A percentile compares a stretch with the other conserved stretches of the same genome.
These are phyloP conservation scores for Mustela lutreola DNA, from an alignment of 2,113 vertebrate species.

Conservation along the genomic window DNA sequence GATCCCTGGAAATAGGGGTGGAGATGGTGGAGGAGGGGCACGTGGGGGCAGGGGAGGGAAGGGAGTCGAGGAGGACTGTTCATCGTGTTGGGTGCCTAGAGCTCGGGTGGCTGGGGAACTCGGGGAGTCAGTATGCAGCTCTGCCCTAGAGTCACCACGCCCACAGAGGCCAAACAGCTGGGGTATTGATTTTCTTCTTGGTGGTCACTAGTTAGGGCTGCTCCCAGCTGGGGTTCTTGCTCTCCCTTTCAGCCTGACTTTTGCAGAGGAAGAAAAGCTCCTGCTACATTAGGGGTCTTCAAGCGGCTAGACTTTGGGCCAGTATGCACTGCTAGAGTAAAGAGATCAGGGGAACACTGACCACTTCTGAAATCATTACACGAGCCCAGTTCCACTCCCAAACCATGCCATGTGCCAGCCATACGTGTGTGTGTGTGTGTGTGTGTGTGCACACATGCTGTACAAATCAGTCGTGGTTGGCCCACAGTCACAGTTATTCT, in stretches of 20 bases:
- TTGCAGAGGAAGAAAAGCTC: not conserved
- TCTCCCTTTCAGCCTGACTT: not conserved
- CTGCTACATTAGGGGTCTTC: not conserved
- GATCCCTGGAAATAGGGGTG: not conserved
- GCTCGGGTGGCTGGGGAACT: not conserved
- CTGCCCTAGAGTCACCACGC: not conserved
- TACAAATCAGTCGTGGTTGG: not conserved
- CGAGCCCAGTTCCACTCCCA: not conserved
- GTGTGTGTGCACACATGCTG: not conserved
- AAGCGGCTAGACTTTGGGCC: not conserved
- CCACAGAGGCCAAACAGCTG: too few relatives aligned
- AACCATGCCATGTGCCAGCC: not conserved
- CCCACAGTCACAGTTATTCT: not conserved
- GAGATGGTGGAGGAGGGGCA: not conserved
- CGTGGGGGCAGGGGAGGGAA: not conserved
- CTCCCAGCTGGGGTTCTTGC: not conserved
- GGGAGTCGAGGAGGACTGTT: too few relatives aligned
- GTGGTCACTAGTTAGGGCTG: not conserved
- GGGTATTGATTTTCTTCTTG: not conserved
- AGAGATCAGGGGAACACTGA: not conserved
- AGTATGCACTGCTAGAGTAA: fast-evolving
- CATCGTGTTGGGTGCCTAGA: too few relatives aligned
- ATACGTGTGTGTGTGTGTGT: not conserved
- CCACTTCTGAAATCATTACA: not conserved
- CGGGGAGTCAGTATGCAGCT: not conserved